phyloP scores from a whole-genome alignment of 1,140 invertebrate species.

The Procambarus clarkii region DNA sequence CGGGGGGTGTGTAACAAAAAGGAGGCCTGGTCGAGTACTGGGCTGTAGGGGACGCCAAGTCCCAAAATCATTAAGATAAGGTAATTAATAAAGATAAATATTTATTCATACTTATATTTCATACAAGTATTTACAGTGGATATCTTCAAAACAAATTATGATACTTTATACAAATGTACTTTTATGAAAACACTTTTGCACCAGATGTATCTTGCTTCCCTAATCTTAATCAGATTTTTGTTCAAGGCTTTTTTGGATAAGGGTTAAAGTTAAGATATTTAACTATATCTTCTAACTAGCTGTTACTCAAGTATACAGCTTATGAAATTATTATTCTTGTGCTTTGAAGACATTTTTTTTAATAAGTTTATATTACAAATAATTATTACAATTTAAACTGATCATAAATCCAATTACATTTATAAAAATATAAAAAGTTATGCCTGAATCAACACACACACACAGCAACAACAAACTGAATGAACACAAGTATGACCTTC shows the following conservation, averaged over 20 bases:
- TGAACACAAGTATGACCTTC: conserved; percentile 58
- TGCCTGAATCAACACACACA: conserved; percentile 60
- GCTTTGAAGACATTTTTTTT: conserved; percentile 55
- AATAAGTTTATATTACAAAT: conserved; percentile 32
- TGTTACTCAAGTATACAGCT: conserved; percentile 31
- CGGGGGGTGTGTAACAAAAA: no score
- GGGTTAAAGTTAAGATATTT: conserved; percentile 27
- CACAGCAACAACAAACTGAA: conserved; percentile 54
- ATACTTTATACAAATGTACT: conserved; percentile 66
- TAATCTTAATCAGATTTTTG: conserved; percentile 12
- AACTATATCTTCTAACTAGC: conserved; percentile 12
- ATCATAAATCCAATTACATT: conserved; percentile 48
- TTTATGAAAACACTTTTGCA: conserved; percentile 59
- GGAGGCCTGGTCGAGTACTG: no score
- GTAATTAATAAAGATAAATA: not conserved
- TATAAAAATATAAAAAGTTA: conserved; percentile 63
- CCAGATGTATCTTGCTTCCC: conserved; percentile 39
- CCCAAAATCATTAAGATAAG: no score
- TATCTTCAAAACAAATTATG: conserved; percentile 63
- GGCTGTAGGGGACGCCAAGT: no score
- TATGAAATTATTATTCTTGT: conserved; percentile 43
- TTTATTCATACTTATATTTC: conserved; percentile 59
- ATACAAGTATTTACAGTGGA: conserved; percentile 66
- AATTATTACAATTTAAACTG: conserved; percentile 34
- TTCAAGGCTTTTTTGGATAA: conserved; percentile 21